Evolutionary conservation across 1,140 invertebrate genomes (phyloP).

Genomic region (Hypsibius dujardini): DNA sequence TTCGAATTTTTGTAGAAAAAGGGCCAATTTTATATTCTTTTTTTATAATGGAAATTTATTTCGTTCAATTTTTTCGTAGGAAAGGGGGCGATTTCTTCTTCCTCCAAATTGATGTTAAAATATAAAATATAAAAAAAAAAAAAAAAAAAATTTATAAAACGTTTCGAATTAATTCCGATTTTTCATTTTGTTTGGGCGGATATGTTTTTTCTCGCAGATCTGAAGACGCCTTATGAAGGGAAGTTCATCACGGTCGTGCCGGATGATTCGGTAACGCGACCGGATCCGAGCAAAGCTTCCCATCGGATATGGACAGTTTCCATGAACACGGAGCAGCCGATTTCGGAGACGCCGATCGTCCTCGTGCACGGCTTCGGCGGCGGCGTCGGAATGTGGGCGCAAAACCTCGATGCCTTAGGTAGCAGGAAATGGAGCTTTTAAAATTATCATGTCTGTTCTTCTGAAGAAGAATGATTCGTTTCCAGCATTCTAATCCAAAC

Average conservation of each 20-base stretch:
- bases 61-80: not conserved
- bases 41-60: constrained; percentile 18
- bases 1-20: constrained; percentile 16
- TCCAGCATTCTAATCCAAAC: too few species aligned
- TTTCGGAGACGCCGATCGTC: constrained; percentile 50
- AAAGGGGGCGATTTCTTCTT: constrained; percentile 20
- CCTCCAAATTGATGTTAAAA: constrained; percentile 14
- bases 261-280: constrained; percentile 38
- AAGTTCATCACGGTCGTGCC: constrained; percentile 68
- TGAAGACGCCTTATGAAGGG: constrained; percentile 55
- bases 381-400: constrained; percentile 74
- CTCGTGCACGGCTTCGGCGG: constrained; percentile 84
- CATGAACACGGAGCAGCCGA: constrained; percentile 39
- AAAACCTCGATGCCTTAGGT: constrained; percentile 59
- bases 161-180: constrained; percentile 14
- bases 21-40: constrained; percentile 18
- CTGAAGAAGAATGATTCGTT: too few species aligned
- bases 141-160: constrained; percentile 17
- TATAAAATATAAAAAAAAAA: not conserved
- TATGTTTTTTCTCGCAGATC: constrained; percentile 29
- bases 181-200: constrained; percentile 13
- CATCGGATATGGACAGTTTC: constrained; percentile 68
- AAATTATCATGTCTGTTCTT: too few species aligned
- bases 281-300: constrained; percentile 41
- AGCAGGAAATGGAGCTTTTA: too few species aligned